Base-by-base conservation (phyloP, 1,140 invertebrate genomes). In the Tenebrio molitor region DNA sequence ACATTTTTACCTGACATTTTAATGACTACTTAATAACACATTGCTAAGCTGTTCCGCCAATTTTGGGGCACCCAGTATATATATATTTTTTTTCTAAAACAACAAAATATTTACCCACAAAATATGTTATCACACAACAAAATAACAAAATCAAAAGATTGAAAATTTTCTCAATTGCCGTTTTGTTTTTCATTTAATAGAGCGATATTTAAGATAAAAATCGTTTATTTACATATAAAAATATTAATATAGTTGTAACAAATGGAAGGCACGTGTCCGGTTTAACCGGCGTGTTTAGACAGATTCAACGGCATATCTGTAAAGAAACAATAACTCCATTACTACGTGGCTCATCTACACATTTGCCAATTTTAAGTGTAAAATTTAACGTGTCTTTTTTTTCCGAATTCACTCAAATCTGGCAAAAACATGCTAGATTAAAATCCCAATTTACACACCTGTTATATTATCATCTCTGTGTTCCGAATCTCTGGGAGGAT, bases 291-390 rank as follows among this genome's bases (percentile, higher is more conserved):
- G 72, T 82, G 79, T 77, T 82, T 82, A 17, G 81, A 82, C 71
- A 82, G 76, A 69, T 82, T 82, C 39, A 82, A 75, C 36, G 81
- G 81, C 80, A 82, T 81, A 82, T 82, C 81, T 82, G 76, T 65
- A 81, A 81, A 0, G 71, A 65, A 76, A 77, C 69, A 68, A 68
- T 33, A 14, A 23, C 0, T 62, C 15, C 25, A 62, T 21, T 8
- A 25, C 1, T 2, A 19, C 21, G 29, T 62, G 5, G 4, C 41
- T n/a, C n/a, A n/a, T n/a, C n/a, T n/a, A n/a, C n/a, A n/a, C n/a
- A n/a, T n/a, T n/a, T n/a, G n/a, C n/a, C n/a, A n/a, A n/a, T n/a
- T n/a, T n/a, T n/a, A n/a, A n/a, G n/a, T n/a, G n/a, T n/a, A n/a
- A n/a, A n/a, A n/a, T n/a, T n/a, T n/a, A n/a, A n/a, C n/a, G n/a